Evolutionary conservation across 2,797 vertebrate species (phyloP), one percentile per base, ranked within the genome.

Genomic region (Helarctos malayanus): DNA sequence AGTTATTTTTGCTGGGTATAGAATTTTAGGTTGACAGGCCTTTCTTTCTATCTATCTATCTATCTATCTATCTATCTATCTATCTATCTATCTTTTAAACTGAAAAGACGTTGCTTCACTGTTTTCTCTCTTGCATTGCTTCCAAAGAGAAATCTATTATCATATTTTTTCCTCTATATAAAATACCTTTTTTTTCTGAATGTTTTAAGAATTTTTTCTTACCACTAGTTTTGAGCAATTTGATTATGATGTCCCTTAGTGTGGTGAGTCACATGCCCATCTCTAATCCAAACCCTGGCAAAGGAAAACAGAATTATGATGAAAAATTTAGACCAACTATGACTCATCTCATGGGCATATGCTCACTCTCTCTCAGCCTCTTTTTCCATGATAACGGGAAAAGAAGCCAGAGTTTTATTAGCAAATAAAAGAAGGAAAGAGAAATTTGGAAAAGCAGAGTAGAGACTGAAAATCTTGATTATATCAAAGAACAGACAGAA

Each of bases 1-100:
- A 69, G 65, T 73, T 82, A 81, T 78, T 96, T 94, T 96, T 89
- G 23, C 54, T 86, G 32, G 25, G 19, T 90, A 91, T 94, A 84
- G 68, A 95, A 96, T 93, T 92, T 61, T 63, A 69, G 12, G 14
- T 49, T 65, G 25, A 59, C 52, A 49, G 52, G 10, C 32, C 15
- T 76, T 49, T 1, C 15, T 49, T 32, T 38, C 15, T 75, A 49
- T 45, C 13, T 73, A 8, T 23, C 15, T 35, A 35, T 15, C 32
- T 68, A 15, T 18, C 7, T 29, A 18, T 15, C 15, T 7, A 2
- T 75, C 69, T 32, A 7, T 18, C 59, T 61, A 32, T 54, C 56
- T 73, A 14, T 83, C 25, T 82, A 38, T 38, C 35, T 38, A 38
- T 23, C 15, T 35, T 96, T 91, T n/a, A 94, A 54, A 92, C 10